Conservation (phyloP, 30 jellyfish, hydroid and myxozoan genomes). For the Clytia hemisphaerica region DNA sequence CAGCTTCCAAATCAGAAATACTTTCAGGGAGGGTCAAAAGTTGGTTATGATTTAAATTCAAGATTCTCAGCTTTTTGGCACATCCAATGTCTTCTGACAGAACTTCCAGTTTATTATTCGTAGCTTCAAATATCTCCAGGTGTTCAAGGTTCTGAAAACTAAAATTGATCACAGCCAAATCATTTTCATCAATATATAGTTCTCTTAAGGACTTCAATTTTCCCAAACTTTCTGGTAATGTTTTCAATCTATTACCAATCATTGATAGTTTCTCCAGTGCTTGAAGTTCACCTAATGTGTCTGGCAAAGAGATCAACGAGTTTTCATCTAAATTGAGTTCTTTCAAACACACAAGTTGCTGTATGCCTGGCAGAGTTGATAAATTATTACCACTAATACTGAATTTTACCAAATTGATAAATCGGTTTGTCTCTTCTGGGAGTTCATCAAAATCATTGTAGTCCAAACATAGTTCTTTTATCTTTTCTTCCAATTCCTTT, state of each 20-base stretch:
- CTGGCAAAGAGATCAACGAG: conserved; percentile 27
- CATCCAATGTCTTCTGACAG: conserved; percentile 57
- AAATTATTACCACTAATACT: conserved; percentile 62
- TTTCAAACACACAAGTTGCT: conserved; percentile 27
- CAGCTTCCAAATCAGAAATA: conserved; percentile 27
- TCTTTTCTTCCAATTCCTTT: too few species aligned
- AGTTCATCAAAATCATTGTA: conserved; percentile 47
- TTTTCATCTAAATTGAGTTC: conserved; percentile 56
- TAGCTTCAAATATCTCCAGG: conserved; percentile 46
- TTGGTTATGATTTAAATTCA: conserved; percentile 44
- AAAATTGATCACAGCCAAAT: conserved; percentile 22
- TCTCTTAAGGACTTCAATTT: conserved; percentile 23
- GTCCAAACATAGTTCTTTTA: too few species aligned
- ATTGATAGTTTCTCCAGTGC: conserved; percentile 39
- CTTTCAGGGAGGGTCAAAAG: conserved; percentile 47
- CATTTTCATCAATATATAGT: conserved; percentile 64
- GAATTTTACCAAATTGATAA: conserved; percentile 20
- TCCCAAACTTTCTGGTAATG: conserved; percentile 20
- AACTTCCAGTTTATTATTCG: conserved; percentile 36
- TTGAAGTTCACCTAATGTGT: conserved; percentile 13
- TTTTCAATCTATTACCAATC: conserved; percentile 43
- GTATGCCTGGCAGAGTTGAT: conserved; percentile 33
- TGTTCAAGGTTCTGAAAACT: conserved; percentile 17
- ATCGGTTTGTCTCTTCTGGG: conserved; percentile 40
- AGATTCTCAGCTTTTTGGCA: conserved; percentile 19